Percentiles rank a stretch among this genome's conserved stretches.
These are phyloP conservation scores for Pelusios castaneus DNA, from an alignment of 2,113 vertebrate genomes.

Conservation along the genomic window DNA sequence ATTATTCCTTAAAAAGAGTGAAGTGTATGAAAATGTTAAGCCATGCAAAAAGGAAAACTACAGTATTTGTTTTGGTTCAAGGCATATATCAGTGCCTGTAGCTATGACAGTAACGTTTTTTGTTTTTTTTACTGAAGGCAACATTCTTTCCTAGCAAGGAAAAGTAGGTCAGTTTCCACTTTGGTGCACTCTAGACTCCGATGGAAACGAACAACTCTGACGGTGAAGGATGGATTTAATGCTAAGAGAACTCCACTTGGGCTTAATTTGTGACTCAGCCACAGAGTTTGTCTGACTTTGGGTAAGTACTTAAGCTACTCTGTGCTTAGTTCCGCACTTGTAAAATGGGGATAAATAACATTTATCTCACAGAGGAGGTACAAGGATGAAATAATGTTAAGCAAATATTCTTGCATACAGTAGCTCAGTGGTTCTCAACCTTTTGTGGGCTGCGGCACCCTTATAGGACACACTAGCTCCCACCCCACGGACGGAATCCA, in stretches of 20 bases:
- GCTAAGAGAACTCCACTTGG: background rate
- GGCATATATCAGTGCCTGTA: background rate
- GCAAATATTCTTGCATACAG: too few relatives aligned
- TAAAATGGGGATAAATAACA: too few relatives aligned
- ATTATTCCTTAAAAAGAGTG: background rate
- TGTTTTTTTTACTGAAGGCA: background rate
- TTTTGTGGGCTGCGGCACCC: too few relatives aligned
- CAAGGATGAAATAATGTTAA: too few relatives aligned
- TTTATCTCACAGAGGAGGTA: too few relatives aligned
- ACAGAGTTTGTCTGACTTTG: background rate
- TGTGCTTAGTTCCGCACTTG: too few relatives aligned
- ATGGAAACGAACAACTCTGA: accelerated
- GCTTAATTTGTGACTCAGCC: background rate
- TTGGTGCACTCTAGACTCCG: too few relatives aligned
- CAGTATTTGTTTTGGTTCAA: background rate
- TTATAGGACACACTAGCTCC: too few relatives aligned
- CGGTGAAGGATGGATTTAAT: accelerated
- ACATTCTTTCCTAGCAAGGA: too few relatives aligned
- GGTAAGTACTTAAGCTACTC: too few relatives aligned
- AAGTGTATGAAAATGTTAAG: background rate
- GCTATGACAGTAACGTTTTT: background rate
- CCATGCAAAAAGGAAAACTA: background rate
- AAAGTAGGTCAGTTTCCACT: background rate
- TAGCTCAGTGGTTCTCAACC: too few relatives aligned
- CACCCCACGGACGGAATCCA: too few relatives aligned